A percentile compares a stretch with the other conserved stretches of the same genome.
These are phyloP conservation scores for Drosophila nr. medialis DNA, from an alignment of 2,888 invertebrate species.

Conservation along the genomic window DNA sequence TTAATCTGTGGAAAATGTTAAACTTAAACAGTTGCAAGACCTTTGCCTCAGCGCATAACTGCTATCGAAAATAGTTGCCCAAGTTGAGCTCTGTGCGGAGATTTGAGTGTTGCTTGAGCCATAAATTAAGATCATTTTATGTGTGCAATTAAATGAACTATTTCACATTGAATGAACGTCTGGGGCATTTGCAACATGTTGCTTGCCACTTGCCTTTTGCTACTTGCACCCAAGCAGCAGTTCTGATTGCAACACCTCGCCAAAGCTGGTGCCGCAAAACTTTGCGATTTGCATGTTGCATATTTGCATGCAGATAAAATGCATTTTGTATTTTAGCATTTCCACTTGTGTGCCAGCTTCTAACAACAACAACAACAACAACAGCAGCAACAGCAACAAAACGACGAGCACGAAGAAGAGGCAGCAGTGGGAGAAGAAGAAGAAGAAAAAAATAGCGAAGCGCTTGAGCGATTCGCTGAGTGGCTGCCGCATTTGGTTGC, in stretches of 20 bases:
- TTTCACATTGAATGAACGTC: conserved; percentile 25
- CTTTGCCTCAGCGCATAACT: background rate
- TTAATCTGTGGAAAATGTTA: background rate
- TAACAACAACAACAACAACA: conserved; percentile 25
- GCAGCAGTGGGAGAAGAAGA: conserved; percentile 17
- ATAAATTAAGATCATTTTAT: conserved; percentile 23
- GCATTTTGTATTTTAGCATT: conserved; percentile 34
- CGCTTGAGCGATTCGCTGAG: conserved; percentile 70
- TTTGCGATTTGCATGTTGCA: conserved; percentile 23
- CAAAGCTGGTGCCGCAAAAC: conserved; percentile 3
- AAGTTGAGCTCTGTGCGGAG: background rate
- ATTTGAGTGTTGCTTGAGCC: background rate
- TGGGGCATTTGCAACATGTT: conserved; percentile 17
- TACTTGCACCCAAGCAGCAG: conserved; percentile 29
- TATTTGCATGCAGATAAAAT: conserved; percentile 33
- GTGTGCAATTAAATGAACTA: conserved; percentile 37
- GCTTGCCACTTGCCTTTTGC: conserved; percentile 19
- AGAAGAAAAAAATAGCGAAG: conserved; percentile 48
- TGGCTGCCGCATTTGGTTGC: conserved; percentile 60
- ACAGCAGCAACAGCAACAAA: conserved; percentile 6
- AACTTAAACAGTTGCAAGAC: background rate
- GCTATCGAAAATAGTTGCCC: background rate
- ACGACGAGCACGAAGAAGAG: background rate
- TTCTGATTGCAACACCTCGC: conserved; percentile 55
- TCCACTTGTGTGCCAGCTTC: conserved; percentile 38